Conservation (phyloP, 2,888 invertebrate genomes). For the Diaphora mendica region DNA sequence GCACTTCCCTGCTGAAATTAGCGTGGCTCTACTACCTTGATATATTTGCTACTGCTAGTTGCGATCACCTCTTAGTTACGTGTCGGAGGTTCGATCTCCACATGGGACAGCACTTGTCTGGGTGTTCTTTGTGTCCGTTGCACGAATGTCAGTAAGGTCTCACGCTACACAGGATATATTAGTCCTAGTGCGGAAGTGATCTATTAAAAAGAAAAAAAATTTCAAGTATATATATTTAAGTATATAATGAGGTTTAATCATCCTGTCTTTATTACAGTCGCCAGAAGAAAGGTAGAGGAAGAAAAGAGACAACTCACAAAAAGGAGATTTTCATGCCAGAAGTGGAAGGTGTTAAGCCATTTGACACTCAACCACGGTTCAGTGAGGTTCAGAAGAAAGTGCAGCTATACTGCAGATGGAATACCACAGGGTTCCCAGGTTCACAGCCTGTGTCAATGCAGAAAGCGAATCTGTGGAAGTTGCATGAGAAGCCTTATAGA, state of each 20-base stretch:
- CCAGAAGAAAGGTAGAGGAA: slow-evolving; percentile 72
- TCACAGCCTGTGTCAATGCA: slow-evolving; percentile 99
- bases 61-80: too few species aligned
- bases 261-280: slow-evolving; percentile 18
- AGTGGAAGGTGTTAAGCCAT: slow-evolving; percentile 91
- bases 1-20: too few species aligned
- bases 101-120: too few species aligned
- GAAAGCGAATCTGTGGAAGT: slow-evolving; percentile 90
- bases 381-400: slow-evolving; percentile 89
- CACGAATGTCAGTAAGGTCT: too few species aligned
- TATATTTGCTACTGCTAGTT: too few species aligned
- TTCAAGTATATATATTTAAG: not conserved
- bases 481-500: slow-evolving; percentile 94
- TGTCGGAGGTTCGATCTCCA: too few species aligned
- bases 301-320: slow-evolving; percentile 86
- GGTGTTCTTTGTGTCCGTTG: too few species aligned
- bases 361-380: slow-evolving; percentile 88
- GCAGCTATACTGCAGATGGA: slow-evolving; percentile 94
- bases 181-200: not conserved
- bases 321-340: slow-evolving; percentile 95
- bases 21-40: too few species aligned
- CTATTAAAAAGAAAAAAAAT: too few species aligned
- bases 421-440: slow-evolving; percentile 95
- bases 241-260: not conserved
- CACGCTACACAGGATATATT: too few species aligned